Base-by-base conservation (phyloP, 2,888 invertebrate genomes). In the Pogonocherus hispidulus region DNA sequence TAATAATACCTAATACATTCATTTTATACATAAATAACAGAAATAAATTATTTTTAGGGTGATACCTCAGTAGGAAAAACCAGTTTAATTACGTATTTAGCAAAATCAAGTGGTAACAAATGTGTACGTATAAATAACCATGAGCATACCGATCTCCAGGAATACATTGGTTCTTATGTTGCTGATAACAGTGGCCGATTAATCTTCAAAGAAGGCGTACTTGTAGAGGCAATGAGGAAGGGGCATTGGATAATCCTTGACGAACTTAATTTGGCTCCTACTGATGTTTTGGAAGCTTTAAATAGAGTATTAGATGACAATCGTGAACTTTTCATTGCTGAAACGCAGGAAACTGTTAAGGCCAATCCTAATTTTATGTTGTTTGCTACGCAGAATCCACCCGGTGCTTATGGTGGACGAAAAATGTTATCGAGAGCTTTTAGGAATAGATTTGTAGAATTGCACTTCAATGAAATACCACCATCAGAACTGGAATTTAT, bases 61-160 rank as follows among this genome's bases (percentile, higher is more conserved):
- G 98, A 99, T 81, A 99, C 99, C 0, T 99, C 98, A 4, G 99
- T 99, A 0, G 99, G 98, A 35, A 99, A 99, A 88, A 99, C 99
- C 0, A 98, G 98, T 82, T 88, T 99, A 54, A 96, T 99, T 60
- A 93, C 93, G 0, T 99, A 96, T 86, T 90, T 99, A 72, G 98
- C 99, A 0, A 91, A 93, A 82, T 90, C 93, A 0, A 95, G 96
- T 32, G 99, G 99, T 9, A 97, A 99, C 85, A 90, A 90, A 63
- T 98, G 98, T 79, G 91, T 98, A 1, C 89, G 99, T 73, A 97
- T 99, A 77, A 99, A 99, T 85, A 99, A 99, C 84, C 99, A 99
- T 80, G 99, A 99, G 84, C 99, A 99, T 83, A 99, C 99, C 0
- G 99, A 99, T 84, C 87, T 99, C 1, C 98, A 98, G 86, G 99